Percentiles rank a stretch among this genome's conserved stretches.
Evolutionary conservation across 2,888 invertebrate genomes (phyloP).

Genomic region (Schizaphis graminum): DNA sequence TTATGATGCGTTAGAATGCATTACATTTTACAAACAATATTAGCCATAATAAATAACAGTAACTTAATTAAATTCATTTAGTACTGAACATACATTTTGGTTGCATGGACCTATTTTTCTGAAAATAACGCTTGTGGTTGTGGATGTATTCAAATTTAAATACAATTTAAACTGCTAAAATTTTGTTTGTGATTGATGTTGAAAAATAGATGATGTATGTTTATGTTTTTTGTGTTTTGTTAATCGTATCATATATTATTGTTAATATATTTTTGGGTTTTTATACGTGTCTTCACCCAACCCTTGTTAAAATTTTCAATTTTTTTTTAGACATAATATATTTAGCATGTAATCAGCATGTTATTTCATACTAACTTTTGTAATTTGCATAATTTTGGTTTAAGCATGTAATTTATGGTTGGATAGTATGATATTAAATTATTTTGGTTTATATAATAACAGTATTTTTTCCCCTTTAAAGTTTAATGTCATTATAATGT

Average conservation of each 20-base stretch:
- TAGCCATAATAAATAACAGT: neutral
- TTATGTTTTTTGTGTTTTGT: neutral
- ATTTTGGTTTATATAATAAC: neutral
- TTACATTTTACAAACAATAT: neutral
- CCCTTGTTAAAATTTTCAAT: neutral
- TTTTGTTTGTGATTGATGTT: neutral
- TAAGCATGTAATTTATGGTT: neutral
- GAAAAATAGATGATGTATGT: neutral
- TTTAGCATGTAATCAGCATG: neutral
- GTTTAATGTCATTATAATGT: neutral
- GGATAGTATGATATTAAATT: neutral
- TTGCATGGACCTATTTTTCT: neutral
- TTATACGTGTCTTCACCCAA: neutral
- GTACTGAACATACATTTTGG: neutral
- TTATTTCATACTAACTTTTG: neutral
- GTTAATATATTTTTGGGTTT: neutral
- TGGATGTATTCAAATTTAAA: neutral
- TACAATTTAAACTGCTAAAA: neutral
- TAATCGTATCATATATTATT: neutral
- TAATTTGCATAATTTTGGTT: neutral
- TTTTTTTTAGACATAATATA: neutral
- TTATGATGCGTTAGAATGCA: neutral
- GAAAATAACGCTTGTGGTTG: neutral
- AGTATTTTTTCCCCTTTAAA: neutral
- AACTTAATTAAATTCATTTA: neutral